Evolutionary conservation across 1,140 invertebrate species (phyloP), one percentile per base, ranked within the genome.

Genomic region (Camponotus floridanus): DNA sequence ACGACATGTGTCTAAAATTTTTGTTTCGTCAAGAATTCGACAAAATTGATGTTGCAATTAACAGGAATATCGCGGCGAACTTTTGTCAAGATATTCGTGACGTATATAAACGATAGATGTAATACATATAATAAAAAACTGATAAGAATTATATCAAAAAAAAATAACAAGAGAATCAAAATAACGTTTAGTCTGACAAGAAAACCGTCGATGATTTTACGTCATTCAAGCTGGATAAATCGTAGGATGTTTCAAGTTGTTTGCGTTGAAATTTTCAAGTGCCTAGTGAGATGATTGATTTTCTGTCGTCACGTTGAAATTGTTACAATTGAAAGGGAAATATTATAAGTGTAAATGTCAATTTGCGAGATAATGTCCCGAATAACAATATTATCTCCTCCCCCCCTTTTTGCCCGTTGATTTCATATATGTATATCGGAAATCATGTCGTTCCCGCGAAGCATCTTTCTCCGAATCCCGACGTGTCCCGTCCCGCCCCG

Each of bases 11-110:
- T 42, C 8, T 57, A 39, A 71, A 71, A 26, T 51, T 39, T 18
- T 57, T 81, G 26, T 70, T 45, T 45, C 36, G 36, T 18, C 51
- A 42, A 59, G 18, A 57, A 57, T 21, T 39, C 48, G 65, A n/a
- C 61, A 31, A 51, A 79, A 71, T 7, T 70, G 36, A 31, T 59
- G 31, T 36, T 64, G 33, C 7, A 71, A 70, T 59, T 39, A 59
- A 26, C 39, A 59, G 26, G 26, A 31, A 59, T 31, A 59, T 48
- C 48, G 39, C 64, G 39, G 45, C 33, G 48, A 79, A 42, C 42
- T 70, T 80, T 36, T 67, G 26, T 67, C 39, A 13, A 3, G 45
- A 3, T 57, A 73, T 67, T 18, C 13, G 57, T 36, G 36, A 79
- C n/a, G 21, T 21, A 68, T 6, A 26, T 57, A 4, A 71, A 81